Evolutionary conservation across 2,888 invertebrate species (phyloP).

Genomic region (Thysanoteuthis rhombus): DNA sequence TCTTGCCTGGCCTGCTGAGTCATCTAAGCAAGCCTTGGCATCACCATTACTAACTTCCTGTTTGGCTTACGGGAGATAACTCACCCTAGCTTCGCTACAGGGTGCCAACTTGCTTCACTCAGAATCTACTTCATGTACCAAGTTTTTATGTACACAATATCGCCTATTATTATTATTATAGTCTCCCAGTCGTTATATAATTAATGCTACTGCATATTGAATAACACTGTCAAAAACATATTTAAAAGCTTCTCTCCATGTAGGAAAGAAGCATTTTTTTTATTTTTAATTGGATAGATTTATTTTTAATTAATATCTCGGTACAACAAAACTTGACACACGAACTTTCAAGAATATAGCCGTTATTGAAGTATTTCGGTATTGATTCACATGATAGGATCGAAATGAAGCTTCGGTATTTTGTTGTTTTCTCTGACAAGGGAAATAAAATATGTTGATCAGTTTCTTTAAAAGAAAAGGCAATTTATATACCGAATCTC

Average conservation of each 20-base stretch:
- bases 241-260: not conserved
- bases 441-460: no score
- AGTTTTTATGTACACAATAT: slow-evolving; percentile 1
- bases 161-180: not conserved
- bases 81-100: not conserved
- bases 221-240: not conserved
- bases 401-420: no score
- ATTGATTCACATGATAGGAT: no score
- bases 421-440: no score
- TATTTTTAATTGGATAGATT: not conserved
- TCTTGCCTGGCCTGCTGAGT: not conserved
- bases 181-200: not conserved
- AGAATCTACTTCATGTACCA: not conserved
- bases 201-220: not conserved
- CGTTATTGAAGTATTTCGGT: no score
- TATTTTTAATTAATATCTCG: no score
- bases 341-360: no score
- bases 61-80: slow-evolving; percentile 12
- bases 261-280: not conserved
- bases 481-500: no score
- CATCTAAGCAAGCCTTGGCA: not conserved
- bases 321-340: no score
- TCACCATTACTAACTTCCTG: slow-evolving; percentile 12
- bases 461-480: no score
- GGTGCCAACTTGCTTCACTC: not conserved